Evolutionary conservation across 2,888 invertebrate genomes (phyloP), one percentile per base, ranked within the genome.

Genomic region (Fragum whitleyi): DNA sequence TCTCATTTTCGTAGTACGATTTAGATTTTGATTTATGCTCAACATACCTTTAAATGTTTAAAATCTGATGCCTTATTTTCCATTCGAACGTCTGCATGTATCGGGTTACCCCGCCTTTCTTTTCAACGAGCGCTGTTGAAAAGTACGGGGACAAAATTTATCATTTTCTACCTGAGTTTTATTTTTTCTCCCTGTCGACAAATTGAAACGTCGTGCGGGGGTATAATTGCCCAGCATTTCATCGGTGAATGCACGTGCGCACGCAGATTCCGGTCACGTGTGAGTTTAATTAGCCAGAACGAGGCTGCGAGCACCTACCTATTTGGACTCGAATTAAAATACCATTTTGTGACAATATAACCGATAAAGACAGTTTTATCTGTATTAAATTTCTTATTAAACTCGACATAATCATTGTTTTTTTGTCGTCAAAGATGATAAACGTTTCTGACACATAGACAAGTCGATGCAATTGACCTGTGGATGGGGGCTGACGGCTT

Each of bases 11-110:
- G 29, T 19, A 61, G 29, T 61, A 32, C 61, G 61, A 61, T 61
- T 61, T 61, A 32, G 61, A 9, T 61, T 32, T 61, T 61, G 65
- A 65, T 65, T 65, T 42, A 65, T 42, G 36, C 39, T 7, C 5
- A 42, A 14, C 65, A 42, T 65, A 65, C 65, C 42, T 65, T 65
- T 65, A 42, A 70, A 70, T 61, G 57, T 72, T 72, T 36, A 39
- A 59, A 59, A 72, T 80, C 68, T 73, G 80, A 80, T 76, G 55
- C 76, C 39, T 36, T 26, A 55, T 72, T 76, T 62, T 68, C 72
- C 55, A 69, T 75, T 76, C 73, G 68, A 68, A 53, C 67, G 74
- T 74, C 74, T 57, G 74, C 68, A 16, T n/a, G 16, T 23, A 55
- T 74, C 68, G 32, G n/a, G 32, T 73, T 65, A 29, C 62, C n/a